phyloP scores from a whole-genome alignment of 2,888 invertebrate species.

The Drosophila kanekoi region DNA sequence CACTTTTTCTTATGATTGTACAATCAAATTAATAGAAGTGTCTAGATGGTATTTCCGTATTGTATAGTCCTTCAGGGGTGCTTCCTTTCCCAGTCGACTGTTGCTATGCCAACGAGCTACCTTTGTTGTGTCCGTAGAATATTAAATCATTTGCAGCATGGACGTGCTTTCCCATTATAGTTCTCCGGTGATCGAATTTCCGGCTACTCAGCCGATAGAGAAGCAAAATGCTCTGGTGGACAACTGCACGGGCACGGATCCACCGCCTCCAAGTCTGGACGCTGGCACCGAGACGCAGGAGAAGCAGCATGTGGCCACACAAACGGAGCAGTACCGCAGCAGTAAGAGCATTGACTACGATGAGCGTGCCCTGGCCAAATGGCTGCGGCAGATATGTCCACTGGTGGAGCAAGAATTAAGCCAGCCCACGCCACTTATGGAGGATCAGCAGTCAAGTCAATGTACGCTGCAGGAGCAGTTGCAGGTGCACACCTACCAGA shows the following conservation, averaged over 20 bases:
- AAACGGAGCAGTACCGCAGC: slow-evolving; percentile 82
- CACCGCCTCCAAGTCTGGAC: slow-evolving; percentile 62
- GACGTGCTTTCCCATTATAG: slow-evolving; percentile 85
- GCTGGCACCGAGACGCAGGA: slow-evolving; percentile 69
- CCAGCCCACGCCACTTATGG: slow-evolving; percentile 81
- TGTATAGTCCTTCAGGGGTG: neutral
- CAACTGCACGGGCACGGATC: slow-evolving; percentile 79
- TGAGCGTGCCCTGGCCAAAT: slow-evolving; percentile 85
- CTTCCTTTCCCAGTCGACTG: neutral
- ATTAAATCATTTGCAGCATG: slow-evolving; percentile 56
- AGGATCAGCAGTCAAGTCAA: slow-evolving; percentile 34
- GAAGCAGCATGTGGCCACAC: slow-evolving; percentile 74
- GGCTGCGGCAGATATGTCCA: slow-evolving; percentile 86
- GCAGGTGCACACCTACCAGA: slow-evolving; percentile 82
- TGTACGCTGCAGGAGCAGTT: slow-evolving; percentile 49
- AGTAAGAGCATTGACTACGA: slow-evolving; percentile 71
- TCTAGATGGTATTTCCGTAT: too few relatives aligned
- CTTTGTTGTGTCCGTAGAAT: slow-evolving; percentile 16
- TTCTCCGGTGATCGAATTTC: slow-evolving; percentile 86
- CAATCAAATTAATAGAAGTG: too few relatives aligned
- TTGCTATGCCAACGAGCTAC: slow-evolving; percentile 36
- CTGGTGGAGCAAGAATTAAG: slow-evolving; percentile 85
- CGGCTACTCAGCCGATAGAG: slow-evolving; percentile 85
- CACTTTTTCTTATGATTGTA: too few relatives aligned
- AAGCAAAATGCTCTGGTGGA: slow-evolving; percentile 81